Evolutionary conservation across 1,140 invertebrate genomes (phyloP).

Genomic region (Telenomus remus): DNA sequence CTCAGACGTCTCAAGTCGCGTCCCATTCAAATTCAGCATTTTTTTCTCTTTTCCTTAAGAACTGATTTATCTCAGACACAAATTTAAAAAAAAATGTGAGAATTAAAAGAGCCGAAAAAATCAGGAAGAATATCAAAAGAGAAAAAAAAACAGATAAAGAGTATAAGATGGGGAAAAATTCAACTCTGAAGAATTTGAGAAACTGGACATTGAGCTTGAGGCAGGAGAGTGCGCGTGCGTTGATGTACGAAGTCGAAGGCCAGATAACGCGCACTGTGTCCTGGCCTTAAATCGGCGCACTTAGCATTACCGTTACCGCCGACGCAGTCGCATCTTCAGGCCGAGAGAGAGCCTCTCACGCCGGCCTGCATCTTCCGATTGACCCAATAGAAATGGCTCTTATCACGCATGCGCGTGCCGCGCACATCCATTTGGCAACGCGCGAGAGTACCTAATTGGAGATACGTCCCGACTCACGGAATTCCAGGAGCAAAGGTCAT

Average conservation of each 20-base stretch:
- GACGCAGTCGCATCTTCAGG: slow-evolving; percentile 36
- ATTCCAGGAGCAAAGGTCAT: slow-evolving; percentile 49
- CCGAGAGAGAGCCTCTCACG: background rate
- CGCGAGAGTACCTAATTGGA: slow-evolving; percentile 39
- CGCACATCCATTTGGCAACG: slow-evolving; percentile 29
- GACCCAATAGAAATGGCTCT: slow-evolving; percentile 27
- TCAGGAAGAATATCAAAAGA: too few relatives aligned
- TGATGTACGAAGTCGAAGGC: slow-evolving; percentile 39
- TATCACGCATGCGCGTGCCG: slow-evolving; percentile 32
- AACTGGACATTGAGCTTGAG: slow-evolving; percentile 10
- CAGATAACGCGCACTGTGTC: slow-evolving; percentile 51
- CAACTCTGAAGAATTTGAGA: too few relatives aligned
- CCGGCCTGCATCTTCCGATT: background rate
- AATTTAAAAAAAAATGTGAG: too few relatives aligned
- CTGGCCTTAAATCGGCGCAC: slow-evolving; percentile 61
- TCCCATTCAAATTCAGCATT: too few relatives aligned
- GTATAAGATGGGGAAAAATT: too few relatives aligned
- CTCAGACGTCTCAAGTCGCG: too few relatives aligned
- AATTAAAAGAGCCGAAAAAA: too few relatives aligned
- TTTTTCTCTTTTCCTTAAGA: too few relatives aligned
- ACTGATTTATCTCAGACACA: too few relatives aligned
- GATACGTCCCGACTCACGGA: slow-evolving; percentile 52
- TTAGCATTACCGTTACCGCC: slow-evolving; percentile 67
- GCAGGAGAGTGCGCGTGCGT: slow-evolving; percentile 39
- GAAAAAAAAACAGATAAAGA: too few relatives aligned